These are phyloP conservation scores for Hymenopus coronatus DNA, from an alignment of 2,888 invertebrate species.

Conservation along the genomic window DNA sequence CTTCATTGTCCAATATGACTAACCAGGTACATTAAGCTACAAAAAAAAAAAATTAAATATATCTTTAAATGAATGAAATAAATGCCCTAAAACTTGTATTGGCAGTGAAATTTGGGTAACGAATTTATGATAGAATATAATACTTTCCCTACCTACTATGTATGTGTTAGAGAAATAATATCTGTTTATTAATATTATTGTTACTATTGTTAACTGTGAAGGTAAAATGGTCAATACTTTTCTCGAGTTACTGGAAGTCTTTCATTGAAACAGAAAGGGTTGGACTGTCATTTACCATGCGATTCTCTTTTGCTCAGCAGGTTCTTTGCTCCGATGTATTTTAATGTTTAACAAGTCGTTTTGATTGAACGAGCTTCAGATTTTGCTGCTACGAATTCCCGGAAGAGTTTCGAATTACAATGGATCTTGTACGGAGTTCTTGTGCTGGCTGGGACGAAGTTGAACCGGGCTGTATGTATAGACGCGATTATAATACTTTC, in stretches of 20 bases:
- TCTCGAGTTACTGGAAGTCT: neutral
- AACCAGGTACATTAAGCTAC: too few relatives aligned
- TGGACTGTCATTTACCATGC: neutral
- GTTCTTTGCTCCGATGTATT: neutral
- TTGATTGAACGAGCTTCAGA: neutral
- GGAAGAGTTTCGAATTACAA: neutral
- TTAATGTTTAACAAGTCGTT: neutral
- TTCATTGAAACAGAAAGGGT: neutral
- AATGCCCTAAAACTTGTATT: too few relatives aligned
- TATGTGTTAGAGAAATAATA: too few relatives aligned
- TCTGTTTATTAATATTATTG: too few relatives aligned
- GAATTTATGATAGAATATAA: too few relatives aligned
- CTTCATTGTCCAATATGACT: too few relatives aligned
- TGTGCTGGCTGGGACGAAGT: neutral
- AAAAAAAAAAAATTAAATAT: too few relatives aligned
- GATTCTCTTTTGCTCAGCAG: neutral
- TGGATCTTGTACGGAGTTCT: neutral
- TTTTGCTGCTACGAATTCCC: neutral
- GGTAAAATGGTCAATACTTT: neutral
- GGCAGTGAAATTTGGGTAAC: too few relatives aligned
- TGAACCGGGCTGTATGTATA: neutral
- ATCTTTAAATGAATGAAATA: too few relatives aligned
- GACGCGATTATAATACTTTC: slow-evolving; percentile 1
- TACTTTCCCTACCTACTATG: too few relatives aligned
- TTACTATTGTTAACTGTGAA: too few relatives aligned